Percentiles rank a stretch among this genome's conserved stretches.
Conservation (phyloP, 2,888 invertebrate genomes). For the Idaea aversata region DNA sequence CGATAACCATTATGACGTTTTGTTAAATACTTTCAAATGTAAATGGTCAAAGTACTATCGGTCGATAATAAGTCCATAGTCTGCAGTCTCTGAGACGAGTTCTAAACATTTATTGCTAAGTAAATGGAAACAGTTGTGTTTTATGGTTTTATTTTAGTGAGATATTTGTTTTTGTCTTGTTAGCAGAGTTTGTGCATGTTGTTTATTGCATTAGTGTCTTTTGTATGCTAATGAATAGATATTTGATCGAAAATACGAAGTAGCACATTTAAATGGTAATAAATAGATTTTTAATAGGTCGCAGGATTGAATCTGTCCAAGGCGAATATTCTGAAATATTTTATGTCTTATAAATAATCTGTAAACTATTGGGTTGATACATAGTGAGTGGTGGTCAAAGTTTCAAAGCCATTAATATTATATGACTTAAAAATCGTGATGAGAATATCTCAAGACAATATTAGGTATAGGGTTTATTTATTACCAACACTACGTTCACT, state of each 20-base stretch:
- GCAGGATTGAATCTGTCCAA: no score
- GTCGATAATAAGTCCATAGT: background rate
- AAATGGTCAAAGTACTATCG: background rate
- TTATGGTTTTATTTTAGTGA: background rate
- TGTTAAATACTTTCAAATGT: no score
- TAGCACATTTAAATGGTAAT: background rate
- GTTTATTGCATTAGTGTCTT: background rate
- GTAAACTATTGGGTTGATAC: no score
- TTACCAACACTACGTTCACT: no score
- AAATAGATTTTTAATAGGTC: background rate
- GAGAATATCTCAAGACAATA: no score
- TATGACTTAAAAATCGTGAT: no score
- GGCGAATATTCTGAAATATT: no score
- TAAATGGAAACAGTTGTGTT: background rate
- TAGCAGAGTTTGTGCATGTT: background rate
- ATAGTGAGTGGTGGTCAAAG: no score
- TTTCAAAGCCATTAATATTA: no score
- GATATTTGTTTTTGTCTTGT: background rate
- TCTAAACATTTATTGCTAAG: background rate
- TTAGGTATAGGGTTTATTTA: no score
- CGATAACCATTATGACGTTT: no score
- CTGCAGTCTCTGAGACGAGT: background rate
- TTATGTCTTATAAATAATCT: no score
- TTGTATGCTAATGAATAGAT: background rate
- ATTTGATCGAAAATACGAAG: background rate